Percentiles rank a stretch among this genome's conserved stretches.
phyloP scores from a whole-genome alignment of 23 tunicate species.

The Clavelina lepadiformis region DNA sequence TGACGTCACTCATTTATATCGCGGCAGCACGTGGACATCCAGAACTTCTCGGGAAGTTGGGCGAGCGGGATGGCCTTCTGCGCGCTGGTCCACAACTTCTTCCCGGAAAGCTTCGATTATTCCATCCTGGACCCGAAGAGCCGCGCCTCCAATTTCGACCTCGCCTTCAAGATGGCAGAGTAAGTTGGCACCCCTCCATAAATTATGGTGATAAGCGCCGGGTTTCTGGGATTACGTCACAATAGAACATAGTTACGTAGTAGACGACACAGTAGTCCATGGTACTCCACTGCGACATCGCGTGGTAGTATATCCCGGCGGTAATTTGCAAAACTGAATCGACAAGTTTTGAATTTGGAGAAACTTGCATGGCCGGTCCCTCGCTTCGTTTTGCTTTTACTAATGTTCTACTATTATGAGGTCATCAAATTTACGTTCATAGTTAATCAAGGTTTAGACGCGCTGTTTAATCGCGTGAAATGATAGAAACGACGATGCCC shows the following conservation, averaged over 20 bases:
- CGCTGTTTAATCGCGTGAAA: too few species aligned
- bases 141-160: constrained; percentile 74
- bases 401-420: too few species aligned
- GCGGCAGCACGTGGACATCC: constrained; percentile 94
- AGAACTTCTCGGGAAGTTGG: constrained; percentile 95
- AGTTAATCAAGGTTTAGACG: too few species aligned
- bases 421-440: too few species aligned
- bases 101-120: constrained; percentile 91
- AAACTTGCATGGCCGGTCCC: too few species aligned
- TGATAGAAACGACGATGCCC: too few species aligned
- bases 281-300: background rate
- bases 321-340: too few species aligned
- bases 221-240: background rate
- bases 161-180: constrained; percentile 96
- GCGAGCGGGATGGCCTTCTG: constrained; percentile 99
- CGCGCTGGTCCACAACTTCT: constrained; percentile 95
- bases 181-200: constrained; percentile 63
- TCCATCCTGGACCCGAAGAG: constrained; percentile 60
- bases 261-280: background rate
- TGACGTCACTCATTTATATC: background rate
- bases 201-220: background rate
- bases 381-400: too few species aligned
- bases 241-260: background rate
- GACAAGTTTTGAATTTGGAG: too few species aligned
- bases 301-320: background rate